phyloP scores from a whole-genome alignment of 2,888 invertebrate species.

The Epicampocera succincta region DNA sequence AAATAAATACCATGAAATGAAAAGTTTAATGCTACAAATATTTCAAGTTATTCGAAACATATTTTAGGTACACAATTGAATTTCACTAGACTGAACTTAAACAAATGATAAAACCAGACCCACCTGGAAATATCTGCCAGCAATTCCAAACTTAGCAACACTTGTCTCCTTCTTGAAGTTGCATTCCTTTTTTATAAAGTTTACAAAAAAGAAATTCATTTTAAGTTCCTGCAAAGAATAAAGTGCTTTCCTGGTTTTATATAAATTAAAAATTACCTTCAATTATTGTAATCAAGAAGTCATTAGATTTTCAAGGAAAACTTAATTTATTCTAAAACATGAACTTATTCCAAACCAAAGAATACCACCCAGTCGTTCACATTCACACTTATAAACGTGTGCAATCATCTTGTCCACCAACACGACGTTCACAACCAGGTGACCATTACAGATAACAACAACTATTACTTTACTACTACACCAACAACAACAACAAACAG shows the following conservation, averaged over 20 bases:
- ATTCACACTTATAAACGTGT: background rate
- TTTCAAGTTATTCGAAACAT: too few relatives aligned
- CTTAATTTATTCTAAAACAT: constrained; percentile 48
- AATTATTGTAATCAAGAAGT: constrained; percentile 54
- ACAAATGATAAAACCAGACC: too few relatives aligned
- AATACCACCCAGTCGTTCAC: constrained; percentile 16
- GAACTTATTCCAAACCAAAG: constrained; percentile 19
- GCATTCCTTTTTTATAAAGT: too few relatives aligned
- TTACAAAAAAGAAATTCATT: too few relatives aligned
- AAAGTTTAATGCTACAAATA: too few relatives aligned
- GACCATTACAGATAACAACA: constrained; percentile 52
- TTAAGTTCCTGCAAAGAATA: background rate
- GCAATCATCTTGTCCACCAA: constrained; percentile 26
- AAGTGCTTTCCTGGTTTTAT: background rate
- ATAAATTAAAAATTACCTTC: constrained; percentile 45
- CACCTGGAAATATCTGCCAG: too few relatives aligned
- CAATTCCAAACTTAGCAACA: too few relatives aligned
- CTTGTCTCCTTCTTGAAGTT: too few relatives aligned
- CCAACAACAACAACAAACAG: constrained; percentile 53
- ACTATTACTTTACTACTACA: too few relatives aligned
- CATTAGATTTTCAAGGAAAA: constrained; percentile 46
- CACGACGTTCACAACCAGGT: constrained; percentile 37
- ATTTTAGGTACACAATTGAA: too few relatives aligned
- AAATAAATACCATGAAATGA: too few relatives aligned
- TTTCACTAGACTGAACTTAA: too few relatives aligned